These are phyloP conservation scores for Tolypeutes matacus DNA, from an alignment of 2,797 vertebrate species.

Conservation along the genomic window DNA sequence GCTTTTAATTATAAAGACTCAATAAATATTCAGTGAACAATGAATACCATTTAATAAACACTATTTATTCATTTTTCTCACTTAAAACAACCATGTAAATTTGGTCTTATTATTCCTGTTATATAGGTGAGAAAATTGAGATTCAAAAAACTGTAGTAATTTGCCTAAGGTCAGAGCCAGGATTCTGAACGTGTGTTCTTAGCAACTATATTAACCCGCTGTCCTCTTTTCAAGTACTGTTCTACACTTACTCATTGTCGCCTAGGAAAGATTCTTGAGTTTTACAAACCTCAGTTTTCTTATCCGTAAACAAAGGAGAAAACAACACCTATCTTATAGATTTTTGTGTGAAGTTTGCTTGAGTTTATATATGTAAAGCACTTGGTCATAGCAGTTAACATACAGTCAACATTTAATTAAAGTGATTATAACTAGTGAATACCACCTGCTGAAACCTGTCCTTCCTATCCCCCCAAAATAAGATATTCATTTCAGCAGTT, in stretches of 20 bases:
- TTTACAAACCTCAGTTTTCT: neutral
- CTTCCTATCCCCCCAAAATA: neutral
- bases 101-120: neutral
- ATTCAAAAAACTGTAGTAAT: constrained; percentile 33
- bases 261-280: neutral
- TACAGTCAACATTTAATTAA: constrained; percentile 71
- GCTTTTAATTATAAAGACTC: constrained; percentile 58
- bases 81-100: constrained; percentile 10
- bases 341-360: constrained; percentile 53
- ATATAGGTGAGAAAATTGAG: neutral
- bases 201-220: neutral
- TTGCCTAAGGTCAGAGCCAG: neutral
- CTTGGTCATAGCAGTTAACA: constrained; percentile 52
- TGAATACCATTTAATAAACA: neutral
- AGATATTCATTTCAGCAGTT: constrained; percentile 6
- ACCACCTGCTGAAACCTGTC: constrained; percentile 40
- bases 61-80: constrained; percentile 56
- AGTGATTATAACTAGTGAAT: constrained; percentile 8
- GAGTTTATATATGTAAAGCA: constrained; percentile 58
- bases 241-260: constrained; percentile 23
- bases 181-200: neutral
- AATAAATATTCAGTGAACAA: constrained; percentile 67
- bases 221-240: neutral
- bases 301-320: constrained; percentile 50
- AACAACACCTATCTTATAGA: constrained; percentile 9